Evolutionary conservation across 64 coral and sea anemone species (phyloP).

Genomic region (Pachyseris speciosa): DNA sequence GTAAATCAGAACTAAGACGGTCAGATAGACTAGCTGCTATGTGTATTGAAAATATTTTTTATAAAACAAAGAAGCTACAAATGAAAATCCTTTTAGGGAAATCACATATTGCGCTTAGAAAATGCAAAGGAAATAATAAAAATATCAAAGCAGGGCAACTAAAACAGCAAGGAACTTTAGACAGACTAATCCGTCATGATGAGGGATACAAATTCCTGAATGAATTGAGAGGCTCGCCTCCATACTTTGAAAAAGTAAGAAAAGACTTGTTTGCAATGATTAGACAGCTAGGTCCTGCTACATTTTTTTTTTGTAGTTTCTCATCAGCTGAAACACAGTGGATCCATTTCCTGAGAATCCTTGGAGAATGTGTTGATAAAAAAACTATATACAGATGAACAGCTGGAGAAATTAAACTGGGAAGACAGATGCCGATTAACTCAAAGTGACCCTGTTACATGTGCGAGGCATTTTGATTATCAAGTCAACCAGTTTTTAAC

Average conservation of each 20-base stretch:
- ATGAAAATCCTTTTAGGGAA: conserved; percentile 67
- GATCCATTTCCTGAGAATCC: not conserved
- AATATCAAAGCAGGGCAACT: conserved; percentile 52
- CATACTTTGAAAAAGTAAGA: conserved; percentile 76
- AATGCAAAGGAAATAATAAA: conserved; percentile 44
- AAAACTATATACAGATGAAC: no score
- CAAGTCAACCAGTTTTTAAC: no score
- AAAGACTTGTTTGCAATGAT: conserved; percentile 93
- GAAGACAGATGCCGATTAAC: no score
- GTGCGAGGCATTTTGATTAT: no score
- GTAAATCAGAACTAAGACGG: conserved; percentile 37
- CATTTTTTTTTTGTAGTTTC: conserved; percentile 76
- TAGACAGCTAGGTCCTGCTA: conserved; percentile 78
- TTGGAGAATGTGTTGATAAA: no score
- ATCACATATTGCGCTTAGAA: conserved; percentile 49
- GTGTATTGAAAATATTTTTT: conserved; percentile 68
- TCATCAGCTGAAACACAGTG: conserved; percentile 79
- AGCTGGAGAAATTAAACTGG: no score
- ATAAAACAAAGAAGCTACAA: conserved; percentile 61
- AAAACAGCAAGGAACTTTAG: conserved; percentile 42
- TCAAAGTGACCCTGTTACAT: no score
- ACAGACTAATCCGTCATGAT: conserved; percentile 63
- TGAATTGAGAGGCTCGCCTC: conserved; percentile 77
- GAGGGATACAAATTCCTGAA: conserved; percentile 65
- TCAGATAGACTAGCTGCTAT: conserved; percentile 49